These are phyloP conservation scores for Apamea sordens DNA, from an alignment of 2,888 invertebrate species.

Conservation along the genomic window DNA sequence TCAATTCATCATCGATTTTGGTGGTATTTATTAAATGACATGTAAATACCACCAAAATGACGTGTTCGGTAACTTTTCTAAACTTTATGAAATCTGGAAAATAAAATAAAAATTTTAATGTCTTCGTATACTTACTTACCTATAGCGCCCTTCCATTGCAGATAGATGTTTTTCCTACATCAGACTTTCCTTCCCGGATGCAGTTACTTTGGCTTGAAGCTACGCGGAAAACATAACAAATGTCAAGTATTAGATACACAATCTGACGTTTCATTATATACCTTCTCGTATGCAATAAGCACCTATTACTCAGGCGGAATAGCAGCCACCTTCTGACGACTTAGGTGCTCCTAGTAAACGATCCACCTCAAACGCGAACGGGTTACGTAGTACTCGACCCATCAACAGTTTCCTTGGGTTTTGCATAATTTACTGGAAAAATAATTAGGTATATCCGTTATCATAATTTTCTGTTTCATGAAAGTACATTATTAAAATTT, in stretches of 20 bases:
- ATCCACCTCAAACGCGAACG: conserved; percentile 73
- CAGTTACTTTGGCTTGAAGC: conserved; percentile 6
- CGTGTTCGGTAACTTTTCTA: background rate
- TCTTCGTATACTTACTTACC: no score
- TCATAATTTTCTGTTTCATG: background rate
- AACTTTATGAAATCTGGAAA: background rate
- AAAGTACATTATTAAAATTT: background rate
- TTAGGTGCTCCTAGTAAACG: conserved; percentile 80
- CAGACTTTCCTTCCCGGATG: conserved; percentile 44
- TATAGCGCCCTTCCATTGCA: no score
- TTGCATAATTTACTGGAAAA: conserved; percentile 1
- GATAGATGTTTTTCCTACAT: conserved; percentile 24
- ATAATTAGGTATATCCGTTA: background rate
- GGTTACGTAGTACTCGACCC: conserved; percentile 70
- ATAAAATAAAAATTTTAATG: background rate
- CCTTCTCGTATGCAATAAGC: conserved; percentile 85
- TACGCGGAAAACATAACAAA: conserved; percentile 49
- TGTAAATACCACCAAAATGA: background rate
- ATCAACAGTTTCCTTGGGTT: conserved; percentile 5
- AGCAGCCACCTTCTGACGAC: conserved; percentile 73
- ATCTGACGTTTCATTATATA: conserved; percentile 69
- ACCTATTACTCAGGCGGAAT: conserved; percentile 83
- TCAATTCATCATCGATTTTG: background rate
- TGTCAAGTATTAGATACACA: conserved; percentile 23
- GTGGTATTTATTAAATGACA: no score